phyloP scores from a whole-genome alignment of 2,888 invertebrate genomes.

The Hirtodrosophila duncani region DNA sequence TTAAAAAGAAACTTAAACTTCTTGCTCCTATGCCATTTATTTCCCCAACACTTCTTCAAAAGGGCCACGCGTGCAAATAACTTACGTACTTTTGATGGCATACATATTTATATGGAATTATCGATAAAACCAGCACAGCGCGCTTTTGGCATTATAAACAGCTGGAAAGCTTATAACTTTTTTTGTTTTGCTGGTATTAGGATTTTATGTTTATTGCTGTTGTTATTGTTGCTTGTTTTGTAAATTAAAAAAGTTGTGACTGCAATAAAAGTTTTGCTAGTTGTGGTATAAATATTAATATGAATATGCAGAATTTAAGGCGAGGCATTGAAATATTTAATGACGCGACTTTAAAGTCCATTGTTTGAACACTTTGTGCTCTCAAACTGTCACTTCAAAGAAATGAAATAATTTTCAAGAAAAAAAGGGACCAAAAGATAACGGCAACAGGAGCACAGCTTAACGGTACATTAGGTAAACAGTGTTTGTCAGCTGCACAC shows the following conservation, averaged over 20 bases:
- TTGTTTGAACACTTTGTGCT: constrained; percentile 1
- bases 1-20: too few species aligned
- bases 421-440: constrained; percentile 30
- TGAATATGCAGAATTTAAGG: constrained; percentile 15
- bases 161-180: constrained; percentile 38
- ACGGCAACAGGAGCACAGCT: constrained; percentile 61
- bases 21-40: too few species aligned
- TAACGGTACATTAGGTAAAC: constrained; percentile 71
- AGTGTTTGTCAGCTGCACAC: constrained; percentile 55
- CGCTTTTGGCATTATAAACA: constrained; percentile 27
- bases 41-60: too few species aligned
- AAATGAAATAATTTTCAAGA: constrained; percentile 52
- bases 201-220: constrained; percentile 47
- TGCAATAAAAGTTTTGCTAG: constrained; percentile 34
- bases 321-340: constrained; percentile 2
- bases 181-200: constrained; percentile 30
- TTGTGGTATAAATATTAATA: constrained; percentile 14
- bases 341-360: constrained; percentile 1
- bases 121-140: constrained; percentile 29
- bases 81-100: too few species aligned
- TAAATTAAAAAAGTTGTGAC: constrained; percentile 56
- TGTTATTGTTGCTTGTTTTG: constrained; percentile 33
- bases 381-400: too few species aligned
- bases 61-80: too few species aligned
- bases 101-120: too few species aligned